Base-by-base conservation (phyloP, 2,113 vertebrate species). In the Brachyistius frenatus region DNA sequence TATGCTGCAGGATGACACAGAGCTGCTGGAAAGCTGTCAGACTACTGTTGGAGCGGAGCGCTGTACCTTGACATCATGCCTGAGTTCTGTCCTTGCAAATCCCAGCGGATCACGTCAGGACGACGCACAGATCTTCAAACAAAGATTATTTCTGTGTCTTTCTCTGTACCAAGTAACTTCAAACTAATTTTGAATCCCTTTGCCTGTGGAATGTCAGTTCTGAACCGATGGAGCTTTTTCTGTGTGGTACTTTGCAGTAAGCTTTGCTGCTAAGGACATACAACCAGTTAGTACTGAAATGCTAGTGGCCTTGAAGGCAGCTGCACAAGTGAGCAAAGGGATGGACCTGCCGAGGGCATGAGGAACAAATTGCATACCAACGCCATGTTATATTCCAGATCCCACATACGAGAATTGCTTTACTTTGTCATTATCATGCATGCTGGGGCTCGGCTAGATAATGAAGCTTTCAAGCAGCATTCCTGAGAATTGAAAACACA, bases 21-120 rank as follows among this genome's bases (percentile, higher is more conserved):
- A 79, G 71, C 85, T 53, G 62, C 64, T 75, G 78, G 54, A 82
- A 66, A 77, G 66, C 83, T 92, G 89, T 88, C 89, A 88, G 35
- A 83, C 66, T 46, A 52, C 67, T 76, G 56, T 52, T 44, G 49
- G 49, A 39, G 69, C 49, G 16, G 57, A 0, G 16, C 16, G 37
- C 49, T 72, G 65, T 50, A 81, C 80, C 69, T 62, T 44, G 56
- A 70, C 56, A 56, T 83, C 41, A 44, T 7, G 61, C 39, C 61
- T 54, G 23, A 66, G 60, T 69, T 78, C 83, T 86, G 84, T 85
- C 81, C 75, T 69, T 62, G 66, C 72, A 81, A 85, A 87, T 83
- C 71, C 80, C 73, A 7, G 49, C 55, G 68, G 76, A 83, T 76
- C 50, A 69, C 81, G 44, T 72, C 36, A 74, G 72, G 33, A 62